Base-by-base conservation (phyloP, 2,797 vertebrate species). In the Chanos chanos region DNA sequence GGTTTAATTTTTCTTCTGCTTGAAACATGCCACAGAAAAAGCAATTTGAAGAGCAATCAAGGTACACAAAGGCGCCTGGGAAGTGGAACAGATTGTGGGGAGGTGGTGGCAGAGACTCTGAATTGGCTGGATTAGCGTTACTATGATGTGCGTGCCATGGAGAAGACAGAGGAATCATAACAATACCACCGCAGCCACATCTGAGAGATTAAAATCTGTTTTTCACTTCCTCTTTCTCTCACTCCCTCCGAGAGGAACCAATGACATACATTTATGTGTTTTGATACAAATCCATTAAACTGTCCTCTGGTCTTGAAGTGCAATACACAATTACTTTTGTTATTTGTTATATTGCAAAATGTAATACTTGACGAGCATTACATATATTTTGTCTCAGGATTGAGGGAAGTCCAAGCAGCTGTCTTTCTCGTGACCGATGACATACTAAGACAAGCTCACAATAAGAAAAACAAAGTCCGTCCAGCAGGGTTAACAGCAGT, bases 31-130 rank as follows among this genome's bases (percentile, higher is more conserved):
- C 75, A 76, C 71, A 58, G 66, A 77, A 72, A 61, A 87, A 83
- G 83, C 79, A 85, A 85, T 84, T 87, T 84, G 75, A 85, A 79
- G 83, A 81, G 79, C 82, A 89, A 84, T 88, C 81, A 84, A 82
- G 76, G 77, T 80, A 80, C 80, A 87, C 83, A 86, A 87, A 87
- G 73, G 77, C 73, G 77, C 86, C 68, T 60, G 75, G 76, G 77
- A 80, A 81, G 72, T 53, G 70, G 83, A 75, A 73, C 79, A 81
- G 83, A 85, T 84, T 84, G 83, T 75, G 74, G 55, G 62, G 62
- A 66, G 73, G 78, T 81, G 71, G 62, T 77, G 79, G 72, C 37
- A 72, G 64, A 64, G 73, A 57, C 54, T 64, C 66, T 72, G 72
- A 77, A 81, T 41, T 75, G 78, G 56, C 40, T 71, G 81, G 82